Conservation (phyloP, 2,888 invertebrate genomes). For the Blastobasis adustella region DNA sequence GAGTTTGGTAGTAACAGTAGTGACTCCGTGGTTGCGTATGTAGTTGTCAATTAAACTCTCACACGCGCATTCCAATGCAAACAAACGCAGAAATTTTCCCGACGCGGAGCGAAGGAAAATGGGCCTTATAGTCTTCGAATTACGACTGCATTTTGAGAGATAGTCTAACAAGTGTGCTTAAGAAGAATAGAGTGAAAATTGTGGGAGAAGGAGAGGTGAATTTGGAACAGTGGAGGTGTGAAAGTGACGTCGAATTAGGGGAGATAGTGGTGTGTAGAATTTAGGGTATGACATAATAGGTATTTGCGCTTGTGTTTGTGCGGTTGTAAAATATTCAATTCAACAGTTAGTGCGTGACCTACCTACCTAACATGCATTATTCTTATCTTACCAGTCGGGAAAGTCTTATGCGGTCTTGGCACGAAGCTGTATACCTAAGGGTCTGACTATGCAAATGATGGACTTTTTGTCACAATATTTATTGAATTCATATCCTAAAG, state of each 20-base stretch:
- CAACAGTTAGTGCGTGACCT: constrained; percentile 16
- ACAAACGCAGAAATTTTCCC: too few relatives aligned
- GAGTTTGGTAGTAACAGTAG: neutral
- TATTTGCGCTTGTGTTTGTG: constrained; percentile 13
- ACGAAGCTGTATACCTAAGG: too few relatives aligned
- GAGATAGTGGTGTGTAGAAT: constrained; percentile 7
- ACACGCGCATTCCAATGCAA: constrained; percentile 25
- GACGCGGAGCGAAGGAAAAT: constrained; percentile 10
- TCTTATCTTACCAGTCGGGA: too few relatives aligned
- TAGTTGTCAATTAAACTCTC: constrained; percentile 51
- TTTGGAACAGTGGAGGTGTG: constrained; percentile 10
- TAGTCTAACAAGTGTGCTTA: constrained; percentile 5
- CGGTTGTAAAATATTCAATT: constrained; percentile 13
- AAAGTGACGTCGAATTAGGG: constrained; percentile 22
- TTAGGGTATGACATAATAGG: constrained; percentile 5
- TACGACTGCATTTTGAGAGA: constrained; percentile 9
- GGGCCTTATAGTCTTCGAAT: constrained; percentile 7
- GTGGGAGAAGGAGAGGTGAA: constrained; percentile 22
- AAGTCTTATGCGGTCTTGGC: too few relatives aligned
- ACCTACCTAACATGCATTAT: constrained; percentile 18
- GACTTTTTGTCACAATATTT: too few relatives aligned
- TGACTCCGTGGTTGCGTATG: constrained; percentile 13
- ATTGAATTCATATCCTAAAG: too few relatives aligned
- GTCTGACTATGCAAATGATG: too few relatives aligned
- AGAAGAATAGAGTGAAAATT: constrained; percentile 33